Evolutionary conservation across 2,797 vertebrate genomes (phyloP), one percentile per base, ranked within the genome.

Genomic region (Scomberomorus guttatus): DNA sequence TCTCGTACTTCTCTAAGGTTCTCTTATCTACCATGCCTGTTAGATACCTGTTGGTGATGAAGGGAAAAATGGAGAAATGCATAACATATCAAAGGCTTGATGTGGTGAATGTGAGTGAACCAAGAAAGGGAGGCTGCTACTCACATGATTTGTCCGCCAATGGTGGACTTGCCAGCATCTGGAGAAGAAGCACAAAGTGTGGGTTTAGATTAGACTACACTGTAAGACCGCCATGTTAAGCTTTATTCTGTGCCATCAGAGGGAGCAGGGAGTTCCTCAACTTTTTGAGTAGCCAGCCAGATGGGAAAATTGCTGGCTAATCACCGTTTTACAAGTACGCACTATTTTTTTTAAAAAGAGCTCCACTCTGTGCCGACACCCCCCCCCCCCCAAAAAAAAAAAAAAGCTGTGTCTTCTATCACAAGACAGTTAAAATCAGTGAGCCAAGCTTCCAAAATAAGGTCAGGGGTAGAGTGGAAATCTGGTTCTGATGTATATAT

Each of bases 11-110:
- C 91, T 99, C 98, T 90, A 99, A 96, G 77, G 98, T 99, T 89
- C 98, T 96, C 94, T 99, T 99, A 86, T 99, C 98, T 90, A 99
- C 98, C 98, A 99, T 99, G 72, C 98, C 98, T 6, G 98, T 99
- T 90, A 99, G 95, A 91, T 98, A 99, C 98, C 98, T 99, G 81
- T 60, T 56, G 56, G 54, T 12, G 32, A 52, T n/a, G 8, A 68
- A 0, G 3, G 44, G 13, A 14, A 25, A 13, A 37, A 22, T 3
- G 50, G 1, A 32, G 34, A 79, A 61, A 55, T 5, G 6, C 12
- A 15, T 1, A 32, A 25, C 25, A 59, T 12, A 56, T 61, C 24
- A 79, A 73, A 64, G 3, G 7, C 34, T 6, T 25, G 1, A 13
- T 8, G 17, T 13, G 11, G 12, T 25, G 6, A 67, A 42, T 7